phyloP scores from a whole-genome alignment of 2,113 vertebrate genomes.

The Pomatorhinus ruficollis region DNA sequence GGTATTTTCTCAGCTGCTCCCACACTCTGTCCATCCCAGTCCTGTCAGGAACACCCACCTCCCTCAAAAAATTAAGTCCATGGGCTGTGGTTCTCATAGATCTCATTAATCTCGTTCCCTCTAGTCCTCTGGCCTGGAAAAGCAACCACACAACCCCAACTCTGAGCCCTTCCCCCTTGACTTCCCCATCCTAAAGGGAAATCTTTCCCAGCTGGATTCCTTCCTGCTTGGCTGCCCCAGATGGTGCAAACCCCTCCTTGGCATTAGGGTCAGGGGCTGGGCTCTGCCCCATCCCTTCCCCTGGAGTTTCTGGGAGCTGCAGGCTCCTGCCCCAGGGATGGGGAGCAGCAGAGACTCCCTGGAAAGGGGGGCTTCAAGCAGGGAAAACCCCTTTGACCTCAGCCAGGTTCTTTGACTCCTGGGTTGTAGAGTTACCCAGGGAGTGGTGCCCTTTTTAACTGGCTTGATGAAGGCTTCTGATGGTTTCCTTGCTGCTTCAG shows the following conservation, averaged over 20 bases:
- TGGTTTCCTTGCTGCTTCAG: conserved; percentile 58
- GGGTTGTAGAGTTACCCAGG: not conserved
- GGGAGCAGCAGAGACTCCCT: too few species aligned
- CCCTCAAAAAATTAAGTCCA: not conserved
- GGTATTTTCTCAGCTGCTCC: not conserved
- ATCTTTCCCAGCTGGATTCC: not conserved
- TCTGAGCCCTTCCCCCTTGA: not conserved
- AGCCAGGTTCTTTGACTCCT: not conserved
- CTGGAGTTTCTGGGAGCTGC: not conserved
- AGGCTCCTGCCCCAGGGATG: not conserved
- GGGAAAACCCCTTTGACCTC: not conserved
- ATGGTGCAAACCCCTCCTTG: not conserved
- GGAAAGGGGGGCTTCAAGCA: fast-evolving
- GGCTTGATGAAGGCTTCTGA: not conserved
- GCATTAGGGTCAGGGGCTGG: not conserved
- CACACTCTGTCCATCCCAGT: fast-evolving
- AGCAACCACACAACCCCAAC: not conserved
- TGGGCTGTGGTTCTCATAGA: not conserved
- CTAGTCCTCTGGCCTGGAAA: not conserved
- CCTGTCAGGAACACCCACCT: not conserved
- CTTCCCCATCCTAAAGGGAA: not conserved
- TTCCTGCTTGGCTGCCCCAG: too few species aligned
- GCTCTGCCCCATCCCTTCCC: not conserved
- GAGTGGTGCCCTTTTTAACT: not conserved
- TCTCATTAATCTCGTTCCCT: not conserved